phyloP scores from a whole-genome alignment of 2,888 invertebrate genomes.

The Netelia virgata region DNA sequence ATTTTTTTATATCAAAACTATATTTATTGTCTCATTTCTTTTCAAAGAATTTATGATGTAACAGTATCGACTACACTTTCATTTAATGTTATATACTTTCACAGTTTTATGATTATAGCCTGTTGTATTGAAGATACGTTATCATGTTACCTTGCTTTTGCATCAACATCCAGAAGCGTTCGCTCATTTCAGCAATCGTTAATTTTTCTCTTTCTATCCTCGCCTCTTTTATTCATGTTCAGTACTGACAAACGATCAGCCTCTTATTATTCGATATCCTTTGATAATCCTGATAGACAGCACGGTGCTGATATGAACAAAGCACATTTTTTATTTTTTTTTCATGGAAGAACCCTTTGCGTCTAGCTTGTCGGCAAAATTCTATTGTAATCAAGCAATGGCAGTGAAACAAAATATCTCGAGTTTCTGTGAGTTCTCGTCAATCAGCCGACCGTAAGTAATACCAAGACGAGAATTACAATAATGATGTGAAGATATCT shows the following conservation, averaged over 20 bases:
- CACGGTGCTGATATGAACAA: neutral
- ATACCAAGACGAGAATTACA: neutral
- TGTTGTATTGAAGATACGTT: constrained; percentile 64
- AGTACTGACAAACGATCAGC: constrained; percentile 46
- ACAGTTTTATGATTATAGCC: constrained; percentile 74
- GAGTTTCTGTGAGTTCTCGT: neutral
- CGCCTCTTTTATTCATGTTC: constrained; percentile 51
- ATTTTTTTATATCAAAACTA: constrained; percentile 81
- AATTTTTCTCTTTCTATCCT: constrained; percentile 27
- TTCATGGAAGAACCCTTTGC: constrained; percentile 14
- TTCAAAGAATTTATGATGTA: constrained; percentile 81
- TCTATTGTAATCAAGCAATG: constrained; percentile 24
- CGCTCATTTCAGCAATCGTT: constrained; percentile 69
- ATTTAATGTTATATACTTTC: constrained; percentile 79
- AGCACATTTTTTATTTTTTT: neutral
- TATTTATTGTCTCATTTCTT: constrained; percentile 84
- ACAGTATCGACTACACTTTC: constrained; percentile 81
- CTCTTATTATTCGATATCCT: constrained; percentile 6
- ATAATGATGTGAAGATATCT: neutral
- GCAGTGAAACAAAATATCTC: constrained; percentile 45
- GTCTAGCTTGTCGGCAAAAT: constrained; percentile 16
- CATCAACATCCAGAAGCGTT: constrained; percentile 79
- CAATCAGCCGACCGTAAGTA: neutral
- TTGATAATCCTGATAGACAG: neutral
- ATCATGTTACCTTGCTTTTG: constrained; percentile 71